Conservation (phyloP, 2,888 invertebrate genomes). For the Clostera curtula region DNA sequence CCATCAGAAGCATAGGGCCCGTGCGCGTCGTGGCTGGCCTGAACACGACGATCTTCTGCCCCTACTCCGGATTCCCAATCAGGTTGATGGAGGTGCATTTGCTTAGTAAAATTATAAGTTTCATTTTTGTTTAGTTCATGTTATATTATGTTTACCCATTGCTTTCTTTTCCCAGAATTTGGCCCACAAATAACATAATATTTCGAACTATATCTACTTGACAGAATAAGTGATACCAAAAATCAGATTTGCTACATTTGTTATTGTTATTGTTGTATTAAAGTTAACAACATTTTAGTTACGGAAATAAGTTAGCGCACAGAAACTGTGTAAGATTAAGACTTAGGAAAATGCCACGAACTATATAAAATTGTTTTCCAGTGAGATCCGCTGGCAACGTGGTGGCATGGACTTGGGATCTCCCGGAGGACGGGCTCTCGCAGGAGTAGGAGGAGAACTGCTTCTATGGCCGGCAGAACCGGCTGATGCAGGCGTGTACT, state of each 20-base stretch:
- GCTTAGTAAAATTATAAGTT: constrained; percentile 72
- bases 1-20: constrained; percentile 81
- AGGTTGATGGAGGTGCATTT: constrained; percentile 76
- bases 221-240: no score
- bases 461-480: constrained; percentile 72
- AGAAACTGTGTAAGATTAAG: no score
- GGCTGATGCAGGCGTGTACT: constrained; percentile 85
- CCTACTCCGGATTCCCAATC: constrained; percentile 91
- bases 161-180: no score
- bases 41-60: constrained; percentile 85
- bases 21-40: constrained; percentile 87
- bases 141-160: constrained; percentile 11
- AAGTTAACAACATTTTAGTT: no score
- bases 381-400: constrained; percentile 63
- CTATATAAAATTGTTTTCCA: constrained; percentile 16
- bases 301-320: no score
- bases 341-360: constrained; percentile 3
- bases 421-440: constrained; percentile 37
- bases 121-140: constrained; percentile 42
- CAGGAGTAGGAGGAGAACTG: constrained; percentile 47
- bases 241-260: no score
- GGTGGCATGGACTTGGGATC: constrained; percentile 46
- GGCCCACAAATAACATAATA: no score
- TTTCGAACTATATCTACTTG: no score
- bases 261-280: no score